Percentiles rank a stretch among this genome's conserved stretches.
These are phyloP conservation scores for Limnephilus lunatus DNA, from an alignment of 2,888 invertebrate genomes.

Conservation along the genomic window DNA sequence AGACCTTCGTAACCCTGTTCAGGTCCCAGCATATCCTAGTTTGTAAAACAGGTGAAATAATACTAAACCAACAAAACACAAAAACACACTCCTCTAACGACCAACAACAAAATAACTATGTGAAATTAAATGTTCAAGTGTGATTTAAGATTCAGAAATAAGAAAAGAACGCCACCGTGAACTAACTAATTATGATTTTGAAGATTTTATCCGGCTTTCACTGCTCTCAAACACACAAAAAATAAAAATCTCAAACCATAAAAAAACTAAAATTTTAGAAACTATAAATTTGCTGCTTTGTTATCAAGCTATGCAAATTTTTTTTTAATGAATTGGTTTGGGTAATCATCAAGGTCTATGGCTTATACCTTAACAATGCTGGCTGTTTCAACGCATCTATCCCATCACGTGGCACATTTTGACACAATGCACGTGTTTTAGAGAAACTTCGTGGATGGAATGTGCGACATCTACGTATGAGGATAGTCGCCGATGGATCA, in stretches of 20 bases:
- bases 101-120: constrained; percentile 68
- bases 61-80: constrained; percentile 71
- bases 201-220: neutral
- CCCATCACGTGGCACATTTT: too few species aligned
- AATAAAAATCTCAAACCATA: neutral
- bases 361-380: neutral
- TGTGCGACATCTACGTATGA: too few species aligned
- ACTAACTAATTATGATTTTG: neutral
- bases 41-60: constrained; percentile 65
- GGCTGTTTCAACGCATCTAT: too few species aligned
- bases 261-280: neutral
- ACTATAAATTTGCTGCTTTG: neutral
- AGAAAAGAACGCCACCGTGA: neutral
- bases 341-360: neutral
- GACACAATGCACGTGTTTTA: too few species aligned
- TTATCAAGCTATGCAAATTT: too few species aligned
- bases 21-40: constrained; percentile 92
- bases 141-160: constrained; percentile 54
- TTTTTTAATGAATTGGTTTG: neutral
- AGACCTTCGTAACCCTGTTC: constrained; percentile 96
- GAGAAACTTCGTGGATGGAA: too few species aligned
- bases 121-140: constrained; percentile 65
- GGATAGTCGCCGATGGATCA: too few species aligned
- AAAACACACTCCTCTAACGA: constrained; percentile 65
- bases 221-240: neutral